phyloP scores from a whole-genome alignment of 1,140 invertebrate species.

The Bombus pyrosoma region DNA sequence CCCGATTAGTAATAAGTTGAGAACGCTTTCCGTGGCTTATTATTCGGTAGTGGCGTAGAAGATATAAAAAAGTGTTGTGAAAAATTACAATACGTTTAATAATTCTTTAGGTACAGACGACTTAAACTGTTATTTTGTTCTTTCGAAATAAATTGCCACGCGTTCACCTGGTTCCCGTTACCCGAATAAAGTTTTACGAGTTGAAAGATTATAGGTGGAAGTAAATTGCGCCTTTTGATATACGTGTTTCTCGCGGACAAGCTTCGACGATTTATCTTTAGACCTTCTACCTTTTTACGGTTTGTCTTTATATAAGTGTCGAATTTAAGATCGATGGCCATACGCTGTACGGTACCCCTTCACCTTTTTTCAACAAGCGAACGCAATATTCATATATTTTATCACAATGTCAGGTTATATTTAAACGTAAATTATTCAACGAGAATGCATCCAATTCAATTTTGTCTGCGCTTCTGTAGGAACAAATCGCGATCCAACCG shows the following conservation, averaged over 20 bases:
- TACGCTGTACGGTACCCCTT: too few species aligned
- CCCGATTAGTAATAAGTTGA: too few species aligned
- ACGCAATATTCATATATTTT: background rate
- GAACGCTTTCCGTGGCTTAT: too few species aligned
- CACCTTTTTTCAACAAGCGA: background rate
- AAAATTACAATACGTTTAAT: background rate
- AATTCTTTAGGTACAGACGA: background rate
- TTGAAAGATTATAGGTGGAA: constrained; percentile 32
- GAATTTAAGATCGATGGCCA: constrained; percentile 5
- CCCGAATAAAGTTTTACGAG: constrained; percentile 25
- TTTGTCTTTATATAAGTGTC: constrained; percentile 29
- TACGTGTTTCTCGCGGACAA: constrained; percentile 35
- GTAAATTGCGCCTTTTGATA: constrained; percentile 33
- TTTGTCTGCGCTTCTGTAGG: background rate
- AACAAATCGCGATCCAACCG: too few species aligned
- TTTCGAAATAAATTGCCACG: background rate
- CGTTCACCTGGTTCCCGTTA: background rate
- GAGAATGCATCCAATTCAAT: background rate
- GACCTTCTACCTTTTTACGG: constrained; percentile 4
- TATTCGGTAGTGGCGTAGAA: background rate
- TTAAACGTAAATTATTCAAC: background rate
- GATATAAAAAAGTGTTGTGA: background rate
- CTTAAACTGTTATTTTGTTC: background rate
- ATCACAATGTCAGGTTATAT: background rate
- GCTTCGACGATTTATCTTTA: constrained; percentile 14